These are phyloP conservation scores for Lasioglossum morio DNA, from an alignment of 2,888 invertebrate genomes.

Conservation along the genomic window DNA sequence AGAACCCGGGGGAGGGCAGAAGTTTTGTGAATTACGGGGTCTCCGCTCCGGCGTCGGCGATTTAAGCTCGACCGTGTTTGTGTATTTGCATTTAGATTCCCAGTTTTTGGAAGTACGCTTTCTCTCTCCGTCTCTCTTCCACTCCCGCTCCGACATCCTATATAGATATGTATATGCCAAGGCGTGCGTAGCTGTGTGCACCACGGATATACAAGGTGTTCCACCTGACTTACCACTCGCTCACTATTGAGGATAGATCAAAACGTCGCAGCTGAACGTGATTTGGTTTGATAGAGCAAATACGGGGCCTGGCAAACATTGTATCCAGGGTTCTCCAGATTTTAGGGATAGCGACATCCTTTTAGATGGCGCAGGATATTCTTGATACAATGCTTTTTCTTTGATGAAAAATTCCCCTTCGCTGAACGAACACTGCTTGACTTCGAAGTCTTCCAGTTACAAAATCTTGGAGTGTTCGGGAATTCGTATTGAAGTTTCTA, in stretches of 20 bases:
- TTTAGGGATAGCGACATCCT: not conserved
- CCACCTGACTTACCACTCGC: not conserved
- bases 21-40: slow-evolving; percentile 67
- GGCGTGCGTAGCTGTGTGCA: not conserved
- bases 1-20: slow-evolving; percentile 43
- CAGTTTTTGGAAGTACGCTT: slow-evolving; percentile 56
- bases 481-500: too few species aligned
- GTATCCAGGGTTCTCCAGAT: not conserved
- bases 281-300: not conserved
- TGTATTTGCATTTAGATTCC: slow-evolving; percentile 72
- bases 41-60: slow-evolving; percentile 31
- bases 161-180: not conserved
- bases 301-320: not conserved
- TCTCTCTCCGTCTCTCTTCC: not conserved
- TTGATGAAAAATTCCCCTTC: not conserved
- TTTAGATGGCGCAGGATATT: not conserved
- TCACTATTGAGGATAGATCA: not conserved
- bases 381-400: not conserved
- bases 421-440: not conserved
- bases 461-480: not conserved
- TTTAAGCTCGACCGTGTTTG: slow-evolving; percentile 48
- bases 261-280: not conserved
- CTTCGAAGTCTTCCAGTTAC: not conserved
- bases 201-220: not conserved
- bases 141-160: not conserved